These are phyloP conservation scores for Diabrotica balteata DNA, from an alignment of 2,888 invertebrate genomes.

Conservation along the genomic window DNA sequence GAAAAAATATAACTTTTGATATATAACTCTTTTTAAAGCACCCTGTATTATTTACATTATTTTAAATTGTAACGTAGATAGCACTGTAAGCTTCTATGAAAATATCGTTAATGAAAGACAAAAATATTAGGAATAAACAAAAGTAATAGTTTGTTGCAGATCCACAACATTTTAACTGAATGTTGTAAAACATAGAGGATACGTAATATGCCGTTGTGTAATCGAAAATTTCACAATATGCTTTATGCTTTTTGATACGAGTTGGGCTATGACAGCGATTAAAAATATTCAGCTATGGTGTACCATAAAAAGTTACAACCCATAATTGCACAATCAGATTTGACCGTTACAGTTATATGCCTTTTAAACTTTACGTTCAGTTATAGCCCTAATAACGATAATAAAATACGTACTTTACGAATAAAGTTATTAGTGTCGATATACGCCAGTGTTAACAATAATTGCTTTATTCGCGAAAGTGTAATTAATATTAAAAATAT, in stretches of 20 bases:
- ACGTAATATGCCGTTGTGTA: too few relatives aligned
- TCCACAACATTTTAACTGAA: too few relatives aligned
- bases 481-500: neutral
- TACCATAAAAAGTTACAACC: conserved; percentile 21
- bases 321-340: conserved; percentile 24
- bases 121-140: too few relatives aligned
- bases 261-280: conserved; percentile 2
- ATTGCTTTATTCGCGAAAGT: neutral
- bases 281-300: conserved; percentile 12
- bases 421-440: conserved; percentile 8
- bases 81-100: too few relatives aligned
- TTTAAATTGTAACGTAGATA: too few relatives aligned
- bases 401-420: conserved; percentile 15
- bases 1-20: too few relatives aligned
- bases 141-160: too few relatives aligned
- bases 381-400: conserved; percentile 15
- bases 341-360: conserved; percentile 19
- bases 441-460: neutral
- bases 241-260: conserved; percentile 2
- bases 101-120: too few relatives aligned
- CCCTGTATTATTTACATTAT: too few relatives aligned
- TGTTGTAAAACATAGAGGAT: too few relatives aligned
- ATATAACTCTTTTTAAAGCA: too few relatives aligned
- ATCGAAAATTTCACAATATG: neutral
- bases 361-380: conserved; percentile 18